Base-by-base conservation (phyloP, 2,888 invertebrate genomes). In the Meiosimyza decipiens region DNA sequence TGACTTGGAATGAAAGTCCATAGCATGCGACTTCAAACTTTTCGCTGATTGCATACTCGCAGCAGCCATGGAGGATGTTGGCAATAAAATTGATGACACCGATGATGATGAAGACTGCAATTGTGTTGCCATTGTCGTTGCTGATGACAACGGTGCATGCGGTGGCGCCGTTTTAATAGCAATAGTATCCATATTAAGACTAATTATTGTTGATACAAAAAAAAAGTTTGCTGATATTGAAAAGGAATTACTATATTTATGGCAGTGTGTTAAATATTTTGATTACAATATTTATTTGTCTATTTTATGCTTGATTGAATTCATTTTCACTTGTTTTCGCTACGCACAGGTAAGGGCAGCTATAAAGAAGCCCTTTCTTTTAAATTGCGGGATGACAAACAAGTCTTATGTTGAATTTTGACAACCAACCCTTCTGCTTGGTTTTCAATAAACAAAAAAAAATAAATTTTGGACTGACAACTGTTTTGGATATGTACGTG, bases 91-190 rank as follows among this genome's bases (percentile, higher is more conserved):
- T 3, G 50, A 49, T n/a, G 16, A 51, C 49, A 28, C 15, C 9
- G 59, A 11, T 54, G 54, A 15, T 54, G 54, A 22, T 22, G 18
- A 11, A 18, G 64, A 50, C 47, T 54, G 54, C 16, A 54, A 66
- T 47, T 49, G 49, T 6, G 18, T 22, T 51, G 54, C 51, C 33
- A 70, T 68, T 77, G 74, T 54, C 69, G 63, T 73, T 72, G 66
- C 70, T 4, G 79, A 72, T 57, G 85, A 79, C 40, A 85, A 78
- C 70, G 85, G 85, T 75, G 84, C 84, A 79, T 84, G 84, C 71
- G 84, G 85, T 76, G 84, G 82, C 74, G 84, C 80, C 16, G 84
- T 84, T 75, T 84, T 84, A 64, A 84, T 84, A 75, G 84, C 84
- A 72, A 85, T 81, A 22, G 84, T 84, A 80, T 85, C 84, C 84